Base-by-base conservation (phyloP, 2,797 vertebrate species). In the Sebastes trivittatus region DNA sequence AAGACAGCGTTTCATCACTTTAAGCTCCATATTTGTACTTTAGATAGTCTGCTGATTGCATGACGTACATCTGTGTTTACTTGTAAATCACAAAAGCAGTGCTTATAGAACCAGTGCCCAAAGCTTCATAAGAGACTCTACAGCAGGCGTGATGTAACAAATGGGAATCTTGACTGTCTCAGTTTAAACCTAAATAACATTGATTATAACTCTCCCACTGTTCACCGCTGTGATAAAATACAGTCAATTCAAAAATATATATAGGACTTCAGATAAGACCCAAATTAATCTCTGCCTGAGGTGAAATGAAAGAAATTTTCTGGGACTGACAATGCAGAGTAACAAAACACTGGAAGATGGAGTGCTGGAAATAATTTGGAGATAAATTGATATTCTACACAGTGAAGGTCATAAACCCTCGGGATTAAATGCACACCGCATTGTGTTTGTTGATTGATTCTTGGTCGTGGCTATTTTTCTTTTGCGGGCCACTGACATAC, bases 391-490 rank as follows among this genome's bases (percentile, higher is more conserved):
- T 85, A 89, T 86, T 73, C 75, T 36, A 11, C 5, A n/a, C 67
- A 5, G 61, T 81, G 90, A 91, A 92, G 92, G 90, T 91, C 86
- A 87, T 58, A 68, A 82, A 82, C 78, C 64, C 73, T n/a, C 2
- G 4, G 76, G 86, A 91, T 89, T 90, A 89, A 92, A 90, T 83
- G 72, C 83, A 77, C 85, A 80, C 30, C 59, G 59, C 69, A 70
- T 66, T 80, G 74, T 84, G 78, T 83, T 83, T 81, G 74, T 75
- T 87, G 89, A 93, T 91, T 87, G 87, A 88, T 92, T 87, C 85
- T 86, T 16, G 55, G 74, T 85, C 70, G 69, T 77, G 86, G 77
- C 80, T 70, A 81, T 89, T 88, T 89, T 88, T 91, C 87, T 86
- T 77, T 69, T 30, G 72, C n/a, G 18, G 63, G 63, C 34, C 60